These are phyloP conservation scores for Drosophila recens DNA, from an alignment of 2,888 invertebrate species.

Conservation along the genomic window DNA sequence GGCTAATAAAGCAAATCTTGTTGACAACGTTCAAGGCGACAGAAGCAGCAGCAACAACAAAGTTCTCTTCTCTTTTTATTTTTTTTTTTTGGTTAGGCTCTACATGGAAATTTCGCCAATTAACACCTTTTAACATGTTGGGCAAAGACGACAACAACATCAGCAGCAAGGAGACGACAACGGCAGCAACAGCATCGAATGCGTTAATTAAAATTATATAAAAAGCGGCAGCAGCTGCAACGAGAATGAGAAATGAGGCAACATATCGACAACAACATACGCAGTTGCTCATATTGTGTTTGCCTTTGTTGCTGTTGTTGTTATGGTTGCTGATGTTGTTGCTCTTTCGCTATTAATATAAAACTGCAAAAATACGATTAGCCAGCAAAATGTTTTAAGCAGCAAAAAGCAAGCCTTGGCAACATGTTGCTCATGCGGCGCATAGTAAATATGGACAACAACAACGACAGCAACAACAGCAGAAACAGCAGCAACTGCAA, in stretches of 20 bases:
- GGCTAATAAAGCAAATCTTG: conserved; percentile 85
- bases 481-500: conserved; percentile 31
- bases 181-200: conserved; percentile 60
- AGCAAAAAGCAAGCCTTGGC: conserved; percentile 52
- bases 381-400: conserved; percentile 60
- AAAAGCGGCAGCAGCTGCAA: conserved; percentile 59
- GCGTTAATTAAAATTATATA: conserved; percentile 75
- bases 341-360: conserved; percentile 72
- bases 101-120: conserved; percentile 84
- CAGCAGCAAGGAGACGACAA: conserved; percentile 56
- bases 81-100: conserved; percentile 71
- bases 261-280: conserved; percentile 51
- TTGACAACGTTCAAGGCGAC: conserved; percentile 82
- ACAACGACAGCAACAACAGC: conserved; percentile 47
- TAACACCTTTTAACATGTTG: conserved; percentile 84
- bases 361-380: conserved; percentile 76
- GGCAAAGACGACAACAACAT: conserved; percentile 66
- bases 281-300: conserved; percentile 44
- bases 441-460: conserved; percentile 76
- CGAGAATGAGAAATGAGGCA: conserved; percentile 69
- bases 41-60: conserved; percentile 43
- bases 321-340: conserved; percentile 25
- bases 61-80: conserved; percentile 34
- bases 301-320: conserved; percentile 29
- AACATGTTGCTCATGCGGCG: conserved; percentile 75